Percentiles rank a stretch among this genome's conserved stretches.
Evolutionary conservation across 2,113 vertebrate genomes (phyloP).

Genomic region (Todiramphus chloris): DNA sequence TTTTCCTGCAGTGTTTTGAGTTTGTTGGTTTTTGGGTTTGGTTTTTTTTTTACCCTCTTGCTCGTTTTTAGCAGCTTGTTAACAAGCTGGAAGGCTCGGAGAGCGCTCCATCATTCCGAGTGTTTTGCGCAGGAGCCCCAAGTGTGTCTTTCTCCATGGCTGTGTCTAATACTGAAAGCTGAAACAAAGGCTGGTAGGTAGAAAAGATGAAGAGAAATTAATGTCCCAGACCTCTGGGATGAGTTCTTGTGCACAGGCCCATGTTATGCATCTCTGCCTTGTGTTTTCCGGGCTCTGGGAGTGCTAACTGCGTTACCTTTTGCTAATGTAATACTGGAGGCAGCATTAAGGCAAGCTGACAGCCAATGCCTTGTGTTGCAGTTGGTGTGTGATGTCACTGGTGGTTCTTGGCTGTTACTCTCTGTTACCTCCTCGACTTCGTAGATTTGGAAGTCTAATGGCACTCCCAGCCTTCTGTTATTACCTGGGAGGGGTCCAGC

Average conservation of each 20-base stretch:
- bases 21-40: background rate
- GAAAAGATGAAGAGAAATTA: background rate
- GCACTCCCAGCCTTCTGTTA: background rate
- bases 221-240: background rate
- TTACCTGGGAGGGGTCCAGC: background rate
- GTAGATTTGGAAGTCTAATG: background rate
- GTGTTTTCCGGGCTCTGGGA: background rate
- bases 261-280: background rate
- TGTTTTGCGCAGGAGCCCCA: rapidly evolving
- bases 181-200: background rate
- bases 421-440: background rate
- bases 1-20: background rate
- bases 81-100: background rate
- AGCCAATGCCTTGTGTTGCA: background rate
- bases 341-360: background rate
- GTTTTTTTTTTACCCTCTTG: rapidly evolving
- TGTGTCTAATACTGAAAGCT: background rate
- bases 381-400: background rate
- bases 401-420: background rate
- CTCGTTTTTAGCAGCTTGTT: background rate
- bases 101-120: background rate
- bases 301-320: background rate
- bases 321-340: background rate
- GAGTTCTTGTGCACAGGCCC: background rate
- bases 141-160: rapidly evolving